Evolutionary conservation across 2,113 vertebrate species (phyloP).

Genomic region (Caranx ignobilis): DNA sequence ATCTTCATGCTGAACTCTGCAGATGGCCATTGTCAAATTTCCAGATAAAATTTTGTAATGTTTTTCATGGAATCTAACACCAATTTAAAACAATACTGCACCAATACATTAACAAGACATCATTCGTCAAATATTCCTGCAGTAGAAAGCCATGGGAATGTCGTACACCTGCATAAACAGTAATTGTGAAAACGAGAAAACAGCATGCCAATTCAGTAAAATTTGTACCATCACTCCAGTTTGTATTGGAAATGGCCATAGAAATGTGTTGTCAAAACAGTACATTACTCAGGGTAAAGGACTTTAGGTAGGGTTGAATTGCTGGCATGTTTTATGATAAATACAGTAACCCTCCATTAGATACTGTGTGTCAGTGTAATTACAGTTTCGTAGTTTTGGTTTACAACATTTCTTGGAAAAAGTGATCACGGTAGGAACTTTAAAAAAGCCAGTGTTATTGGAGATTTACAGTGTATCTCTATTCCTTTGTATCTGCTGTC

Average conservation of each 20-base stretch:
- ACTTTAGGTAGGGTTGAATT: conserved; percentile 40
- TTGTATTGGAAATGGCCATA: conserved; percentile 37
- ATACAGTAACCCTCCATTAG: conserved; percentile 65
- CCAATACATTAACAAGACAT: background rate
- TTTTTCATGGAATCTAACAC: background rate
- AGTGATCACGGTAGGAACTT: conserved; percentile 8
- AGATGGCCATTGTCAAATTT: conserved; percentile 8
- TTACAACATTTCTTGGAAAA: conserved; percentile 28
- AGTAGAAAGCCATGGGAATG: conserved; percentile 42
- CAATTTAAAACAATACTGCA: conserved; percentile 4
- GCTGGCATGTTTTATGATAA: conserved; percentile 56
- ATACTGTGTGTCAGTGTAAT: conserved; percentile 44
- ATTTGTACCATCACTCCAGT: conserved; percentile 10
- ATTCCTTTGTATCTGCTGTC: conserved; percentile 5
- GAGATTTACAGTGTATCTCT: conserved; percentile 17
- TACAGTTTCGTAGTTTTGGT: conserved; percentile 58
- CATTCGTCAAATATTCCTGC: conserved; percentile 4
- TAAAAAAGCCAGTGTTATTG: conserved; percentile 12
- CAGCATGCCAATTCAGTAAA: conserved; percentile 34
- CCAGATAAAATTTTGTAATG: background rate
- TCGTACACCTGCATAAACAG: conserved; percentile 48
- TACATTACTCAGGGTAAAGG: conserved; percentile 39
- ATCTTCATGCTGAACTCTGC: background rate
- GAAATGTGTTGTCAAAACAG: conserved; percentile 69
- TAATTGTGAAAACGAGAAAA: conserved; percentile 42